Base-by-base conservation (phyloP, 2,888 invertebrate species). In the Phyllotreta cruciferae region DNA sequence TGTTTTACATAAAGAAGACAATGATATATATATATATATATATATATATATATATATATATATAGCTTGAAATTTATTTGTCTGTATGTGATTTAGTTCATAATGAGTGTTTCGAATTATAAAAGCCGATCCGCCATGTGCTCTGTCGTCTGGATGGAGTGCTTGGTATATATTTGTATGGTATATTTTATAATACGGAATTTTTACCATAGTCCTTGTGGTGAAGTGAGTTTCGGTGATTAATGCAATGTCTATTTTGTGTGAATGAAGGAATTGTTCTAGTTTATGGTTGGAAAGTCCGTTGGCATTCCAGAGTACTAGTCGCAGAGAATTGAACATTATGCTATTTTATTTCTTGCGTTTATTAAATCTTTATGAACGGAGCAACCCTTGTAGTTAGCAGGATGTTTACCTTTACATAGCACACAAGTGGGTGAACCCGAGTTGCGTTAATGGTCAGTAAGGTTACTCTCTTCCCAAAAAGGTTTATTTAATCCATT, bases 141-240 rank as follows among this genome's bases (percentile, higher is more conserved):
- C 66, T 10, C 35, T 60, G 24, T 45, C 56, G 38, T 64, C 64
- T 34, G 63, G 68, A 45, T 68, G 64, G n/a, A n/a, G n/a, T n/a
- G n/a, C n/a, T n/a, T n/a, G n/a, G n/a, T n/a, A n/a, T n/a, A n/a
- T n/a, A 35, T 54, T 62, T 10, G 60, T 62, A 41, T 56, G 14
- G 42, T 67, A 66, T 11, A 60, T 37, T 5, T 13, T 56, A 41
- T 66, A 67, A 8, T 57, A 38, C 37, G 56, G 63, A 36, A 67
- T 66, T 60, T 58, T 66, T 13, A 67, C 8, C 45, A 53, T 49
- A 8, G 39, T 62, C 54, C 44, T 56, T 38, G 38, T 24, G 57
- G 64, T 65, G 14, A 61, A 37, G 37, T 61, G 63, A 41, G 61
- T 39, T 63, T 60, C 64, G 36, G 66, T 66, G 9, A 67, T 58